Percentiles rank a stretch among this genome's conserved stretches.
Evolutionary conservation across 2,888 invertebrate species (phyloP).

Genomic region (Drosophila antonietae): DNA sequence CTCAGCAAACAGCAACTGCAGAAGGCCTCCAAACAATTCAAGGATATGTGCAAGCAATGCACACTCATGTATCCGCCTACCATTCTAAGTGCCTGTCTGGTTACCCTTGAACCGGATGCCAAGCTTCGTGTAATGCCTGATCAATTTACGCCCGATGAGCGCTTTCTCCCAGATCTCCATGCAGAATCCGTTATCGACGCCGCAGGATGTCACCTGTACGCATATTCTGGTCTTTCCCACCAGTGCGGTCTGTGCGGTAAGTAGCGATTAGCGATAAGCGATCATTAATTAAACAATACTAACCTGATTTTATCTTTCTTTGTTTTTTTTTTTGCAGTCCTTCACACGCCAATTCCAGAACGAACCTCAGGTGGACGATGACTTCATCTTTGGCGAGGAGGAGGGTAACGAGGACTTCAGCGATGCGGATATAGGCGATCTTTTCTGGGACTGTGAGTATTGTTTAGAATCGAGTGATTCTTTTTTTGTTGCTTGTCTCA

Average conservation of each 20-base stretch:
- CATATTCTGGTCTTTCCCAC: slow-evolving; percentile 99
- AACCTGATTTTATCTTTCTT: neutral
- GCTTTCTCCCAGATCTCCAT: slow-evolving; percentile 95
- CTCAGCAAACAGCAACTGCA: slow-evolving; percentile 95
- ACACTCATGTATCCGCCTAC: slow-evolving; percentile 94
- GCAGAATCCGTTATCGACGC: slow-evolving; percentile 96
- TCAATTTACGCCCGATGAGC: slow-evolving; percentile 97
- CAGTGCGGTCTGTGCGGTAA: slow-evolving; percentile 95
- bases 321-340: slow-evolving; percentile 57
- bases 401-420: slow-evolving; percentile 85
- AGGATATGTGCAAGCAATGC: slow-evolving; percentile 96
- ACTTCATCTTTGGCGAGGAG: slow-evolving; percentile 87
- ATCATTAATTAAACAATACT: neutral
- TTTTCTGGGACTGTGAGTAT: slow-evolving; percentile 88
- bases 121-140: slow-evolving; percentile 96
- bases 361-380: slow-evolving; percentile 86
- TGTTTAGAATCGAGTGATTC: neutral
- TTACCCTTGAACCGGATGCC: slow-evolving; percentile 96
- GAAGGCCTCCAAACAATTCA: slow-evolving; percentile 93
- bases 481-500: slow-evolving; percentile 7
- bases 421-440: slow-evolving; percentile 87
- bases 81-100: slow-evolving; percentile 98
- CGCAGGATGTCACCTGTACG: slow-evolving; percentile 97
- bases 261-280: slow-evolving; percentile 19
- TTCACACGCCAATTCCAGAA: slow-evolving; percentile 83